Evolutionary conservation across 2,888 invertebrate species (phyloP).

Genomic region (Mycalesis mineus): DNA sequence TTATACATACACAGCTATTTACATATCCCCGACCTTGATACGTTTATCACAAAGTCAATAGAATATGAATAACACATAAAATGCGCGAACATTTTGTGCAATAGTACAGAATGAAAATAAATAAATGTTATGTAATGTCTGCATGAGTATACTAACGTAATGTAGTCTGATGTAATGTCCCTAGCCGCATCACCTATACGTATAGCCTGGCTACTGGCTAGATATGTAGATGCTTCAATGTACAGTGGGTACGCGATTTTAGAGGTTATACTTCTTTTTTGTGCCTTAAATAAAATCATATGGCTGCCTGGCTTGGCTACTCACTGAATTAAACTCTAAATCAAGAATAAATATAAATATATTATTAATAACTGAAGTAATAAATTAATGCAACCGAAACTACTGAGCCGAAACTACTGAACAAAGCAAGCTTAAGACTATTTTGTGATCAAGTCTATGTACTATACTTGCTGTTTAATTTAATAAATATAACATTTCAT

Average conservation of each 20-base stretch:
- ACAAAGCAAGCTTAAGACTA: too few relatives aligned
- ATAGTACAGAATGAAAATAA: constrained; percentile 4
- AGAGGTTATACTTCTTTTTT: neutral
- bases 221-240: neutral
- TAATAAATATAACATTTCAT: too few relatives aligned
- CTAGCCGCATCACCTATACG: too few relatives aligned
- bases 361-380: too few relatives aligned
- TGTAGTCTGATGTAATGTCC: neutral
- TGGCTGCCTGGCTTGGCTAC: neutral
- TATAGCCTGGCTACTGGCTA: too few relatives aligned
- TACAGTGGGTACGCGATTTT: neutral
- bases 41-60: constrained; percentile 7
- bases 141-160: constrained; percentile 27
- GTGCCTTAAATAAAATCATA: neutral
- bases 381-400: too few relatives aligned
- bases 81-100: constrained; percentile 6
- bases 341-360: too few relatives aligned
- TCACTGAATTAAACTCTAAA: too few relatives aligned
- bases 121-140: constrained; percentile 22
- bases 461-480: too few relatives aligned
- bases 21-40: neutral
- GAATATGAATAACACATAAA: constrained; percentile 13
- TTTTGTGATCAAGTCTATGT: too few relatives aligned
- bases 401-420: too few relatives aligned
- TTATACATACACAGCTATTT: neutral